phyloP scores from a whole-genome alignment of 2,888 invertebrate species.

The Teleiodes luculella region DNA sequence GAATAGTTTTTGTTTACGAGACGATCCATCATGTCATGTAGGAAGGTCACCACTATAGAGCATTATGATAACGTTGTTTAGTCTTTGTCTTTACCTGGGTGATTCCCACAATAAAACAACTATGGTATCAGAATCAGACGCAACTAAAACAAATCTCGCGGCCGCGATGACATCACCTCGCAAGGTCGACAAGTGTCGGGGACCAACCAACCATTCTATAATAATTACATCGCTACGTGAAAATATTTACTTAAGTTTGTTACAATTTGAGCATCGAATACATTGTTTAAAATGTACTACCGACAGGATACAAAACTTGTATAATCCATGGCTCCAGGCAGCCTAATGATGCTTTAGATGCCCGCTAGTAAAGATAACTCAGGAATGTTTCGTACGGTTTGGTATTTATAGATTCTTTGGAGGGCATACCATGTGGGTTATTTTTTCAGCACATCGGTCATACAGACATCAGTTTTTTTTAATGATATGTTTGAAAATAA shows the following conservation, averaged over 20 bases:
- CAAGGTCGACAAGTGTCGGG: slow-evolving; percentile 56
- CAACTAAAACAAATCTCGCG: slow-evolving; percentile 49
- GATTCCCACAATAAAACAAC: slow-evolving; percentile 28
- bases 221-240: slow-evolving; percentile 7
- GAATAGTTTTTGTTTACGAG: background rate
- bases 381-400: no score
- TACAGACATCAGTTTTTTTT: no score
- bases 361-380: no score
- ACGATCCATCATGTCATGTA: slow-evolving; percentile 3
- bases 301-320: no score
- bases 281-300: no score
- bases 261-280: no score
- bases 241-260: background rate
- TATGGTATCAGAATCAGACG: slow-evolving; percentile 24
- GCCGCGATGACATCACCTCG: slow-evolving; percentile 61
- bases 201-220: slow-evolving; percentile 11
- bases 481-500: no score
- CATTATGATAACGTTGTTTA: slow-evolving; percentile 8
- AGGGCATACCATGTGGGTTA: no score
- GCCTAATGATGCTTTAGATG: no score
- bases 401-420: no score
- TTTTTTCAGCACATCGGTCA: no score
- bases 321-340: no score
- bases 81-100: slow-evolving; percentile 2
- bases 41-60: slow-evolving; percentile 8